These are phyloP conservation scores for Dicerorhinus sumatrensis DNA, from an alignment of 2,113 vertebrate species.

Conservation along the genomic window DNA sequence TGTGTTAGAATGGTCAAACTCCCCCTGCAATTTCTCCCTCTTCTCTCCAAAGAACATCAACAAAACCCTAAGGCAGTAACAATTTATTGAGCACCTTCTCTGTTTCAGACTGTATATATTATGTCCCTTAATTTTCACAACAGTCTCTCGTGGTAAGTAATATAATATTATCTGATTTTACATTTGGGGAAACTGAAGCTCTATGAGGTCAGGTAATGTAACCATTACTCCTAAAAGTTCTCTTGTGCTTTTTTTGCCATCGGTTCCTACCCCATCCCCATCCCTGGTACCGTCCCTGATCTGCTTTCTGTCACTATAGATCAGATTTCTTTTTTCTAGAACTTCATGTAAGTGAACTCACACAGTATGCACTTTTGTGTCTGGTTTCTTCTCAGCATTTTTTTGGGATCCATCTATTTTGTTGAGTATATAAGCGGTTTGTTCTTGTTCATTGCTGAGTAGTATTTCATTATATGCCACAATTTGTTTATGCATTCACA, in stretches of 20 bases:
- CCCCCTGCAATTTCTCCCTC: not conserved
- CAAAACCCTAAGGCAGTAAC: not conserved
- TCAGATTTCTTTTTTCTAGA: not conserved
- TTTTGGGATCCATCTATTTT: not conserved
- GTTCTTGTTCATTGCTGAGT: not conserved
- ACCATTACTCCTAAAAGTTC: not conserved
- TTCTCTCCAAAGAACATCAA: not conserved
- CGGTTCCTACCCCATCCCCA: not conserved
- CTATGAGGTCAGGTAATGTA: not conserved
- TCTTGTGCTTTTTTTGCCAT: not conserved
- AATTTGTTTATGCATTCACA: not conserved
- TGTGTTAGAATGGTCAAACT: not conserved
- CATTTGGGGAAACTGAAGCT: not conserved
- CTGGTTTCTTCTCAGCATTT: not conserved
- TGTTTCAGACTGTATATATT: not conserved
- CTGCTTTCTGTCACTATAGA: not conserved
- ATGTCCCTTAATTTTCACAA: not conserved
- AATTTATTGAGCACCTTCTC: not conserved
- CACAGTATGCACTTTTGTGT: not conserved
- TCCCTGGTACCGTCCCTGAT: not conserved
- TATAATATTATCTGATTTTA: slow-evolving; percentile 1
- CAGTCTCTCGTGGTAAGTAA: not conserved
- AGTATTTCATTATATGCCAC: not conserved
- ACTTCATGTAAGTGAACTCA: not conserved
- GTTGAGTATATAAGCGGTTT: not conserved